Evolutionary conservation across 2,888 invertebrate genomes (phyloP).

Genomic region (Xanthia togata): DNA sequence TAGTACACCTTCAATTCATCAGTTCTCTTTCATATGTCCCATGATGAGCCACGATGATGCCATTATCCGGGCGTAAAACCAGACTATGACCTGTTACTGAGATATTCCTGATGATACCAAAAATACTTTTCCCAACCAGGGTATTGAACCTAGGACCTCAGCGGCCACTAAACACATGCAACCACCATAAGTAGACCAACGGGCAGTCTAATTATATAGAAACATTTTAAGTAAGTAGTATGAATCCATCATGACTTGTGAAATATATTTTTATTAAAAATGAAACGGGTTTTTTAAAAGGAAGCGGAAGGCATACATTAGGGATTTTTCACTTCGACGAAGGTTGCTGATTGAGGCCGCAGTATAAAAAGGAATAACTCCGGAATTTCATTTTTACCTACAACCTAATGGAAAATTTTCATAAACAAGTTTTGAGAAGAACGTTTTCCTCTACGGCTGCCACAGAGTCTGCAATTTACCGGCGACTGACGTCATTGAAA

Average conservation of each 20-base stretch:
- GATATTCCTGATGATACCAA: not conserved
- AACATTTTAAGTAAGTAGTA: conserved; percentile 2
- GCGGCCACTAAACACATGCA: too few relatives aligned
- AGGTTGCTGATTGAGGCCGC: conserved; percentile 22
- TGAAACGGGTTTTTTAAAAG: conserved; percentile 37
- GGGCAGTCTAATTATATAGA: not conserved
- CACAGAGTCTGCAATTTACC: too few relatives aligned
- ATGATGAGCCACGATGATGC: not conserved
- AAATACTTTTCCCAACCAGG: not conserved
- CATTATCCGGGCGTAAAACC: not conserved
- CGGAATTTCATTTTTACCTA: conserved; percentile 6
- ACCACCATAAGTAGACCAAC: not conserved
- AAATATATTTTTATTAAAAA: conserved; percentile 31
- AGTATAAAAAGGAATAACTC: conserved; percentile 29
- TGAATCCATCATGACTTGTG: conserved; percentile 17
- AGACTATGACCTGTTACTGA: not conserved
- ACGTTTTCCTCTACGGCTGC: not conserved
- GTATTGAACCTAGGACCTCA: not conserved
- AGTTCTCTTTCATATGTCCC: not conserved
- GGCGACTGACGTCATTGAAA: too few relatives aligned
- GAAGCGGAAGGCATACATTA: conserved; percentile 36
- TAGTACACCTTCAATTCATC: not conserved
- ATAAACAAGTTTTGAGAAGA: not conserved
- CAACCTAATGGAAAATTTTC: conserved; percentile 13
- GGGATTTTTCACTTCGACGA: conserved; percentile 34